Evolutionary conservation across 2,113 vertebrate species (phyloP).

Genomic region (Cebus imitator): DNA sequence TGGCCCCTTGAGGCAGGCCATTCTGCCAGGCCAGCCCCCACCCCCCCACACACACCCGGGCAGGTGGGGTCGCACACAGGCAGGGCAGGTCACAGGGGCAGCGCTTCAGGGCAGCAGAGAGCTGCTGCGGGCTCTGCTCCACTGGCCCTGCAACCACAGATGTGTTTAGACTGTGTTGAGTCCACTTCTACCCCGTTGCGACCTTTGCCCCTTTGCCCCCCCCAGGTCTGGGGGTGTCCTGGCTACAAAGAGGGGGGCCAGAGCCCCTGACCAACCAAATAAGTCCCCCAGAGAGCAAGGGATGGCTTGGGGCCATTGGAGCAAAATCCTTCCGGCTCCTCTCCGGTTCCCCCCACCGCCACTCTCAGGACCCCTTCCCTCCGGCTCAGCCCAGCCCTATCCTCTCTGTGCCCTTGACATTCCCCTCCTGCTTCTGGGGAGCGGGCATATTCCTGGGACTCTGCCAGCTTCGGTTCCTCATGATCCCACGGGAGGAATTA

Average conservation of each 20-base stretch:
- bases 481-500: constrained; percentile 82
- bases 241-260: background rate
- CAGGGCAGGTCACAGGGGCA: background rate
- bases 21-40: background rate
- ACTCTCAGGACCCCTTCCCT: background rate
- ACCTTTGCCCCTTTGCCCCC: constrained; percentile 20
- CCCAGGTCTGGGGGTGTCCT: background rate
- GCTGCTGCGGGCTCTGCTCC: background rate
- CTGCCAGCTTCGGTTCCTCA: constrained; percentile 83
- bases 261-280: background rate
- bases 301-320: background rate
- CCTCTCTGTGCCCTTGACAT: constrained; percentile 84
- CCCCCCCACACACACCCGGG: background rate
- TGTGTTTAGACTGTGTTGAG: background rate
- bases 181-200: background rate
- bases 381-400: background rate
- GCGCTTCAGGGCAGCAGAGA: background rate
- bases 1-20: background rate
- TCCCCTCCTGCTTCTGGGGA: constrained; percentile 75
- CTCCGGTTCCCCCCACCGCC: background rate
- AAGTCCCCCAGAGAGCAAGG: background rate
- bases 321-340: background rate
- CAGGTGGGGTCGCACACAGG: background rate
- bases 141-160: background rate
- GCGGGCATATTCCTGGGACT: constrained; percentile 84